These are phyloP conservation scores for Macrocentrus cingulum DNA, from an alignment of 1,140 invertebrate genomes.

Conservation along the genomic window DNA sequence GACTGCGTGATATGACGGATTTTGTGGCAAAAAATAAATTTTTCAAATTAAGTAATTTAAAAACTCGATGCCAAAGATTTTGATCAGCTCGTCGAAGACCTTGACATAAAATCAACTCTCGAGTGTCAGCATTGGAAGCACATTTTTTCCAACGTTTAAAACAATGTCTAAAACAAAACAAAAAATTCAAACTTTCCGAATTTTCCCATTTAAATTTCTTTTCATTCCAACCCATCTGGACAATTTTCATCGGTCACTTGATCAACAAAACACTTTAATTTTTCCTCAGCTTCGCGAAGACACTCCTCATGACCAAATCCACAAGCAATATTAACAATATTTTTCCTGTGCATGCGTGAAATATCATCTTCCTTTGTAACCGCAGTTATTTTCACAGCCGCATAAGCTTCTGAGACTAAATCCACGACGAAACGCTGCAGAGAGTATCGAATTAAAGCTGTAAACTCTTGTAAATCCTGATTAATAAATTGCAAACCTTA, in stretches of 20 bases:
- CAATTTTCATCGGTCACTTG: not conserved
- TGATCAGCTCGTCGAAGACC: conserved; percentile 9
- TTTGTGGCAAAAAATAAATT: conserved; percentile 3
- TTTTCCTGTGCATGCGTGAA: conserved; percentile 10
- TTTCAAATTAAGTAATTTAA: conserved; percentile 8
- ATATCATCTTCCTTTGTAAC: not conserved
- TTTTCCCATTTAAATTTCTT: too few species aligned
- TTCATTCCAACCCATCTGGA: not conserved
- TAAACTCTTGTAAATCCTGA: too few species aligned
- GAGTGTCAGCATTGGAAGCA: conserved; percentile 2
- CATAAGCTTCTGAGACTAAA: conserved; percentile 5
- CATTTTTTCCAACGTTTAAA: conserved; percentile 5
- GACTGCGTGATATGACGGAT: conserved; percentile 8
- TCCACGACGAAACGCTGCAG: not conserved
- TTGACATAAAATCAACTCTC: conserved; percentile 18
- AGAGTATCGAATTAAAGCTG: too few species aligned
- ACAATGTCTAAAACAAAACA: not conserved
- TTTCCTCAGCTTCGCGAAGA: not conserved
- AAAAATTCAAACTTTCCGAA: not conserved
- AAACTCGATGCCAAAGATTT: conserved; percentile 1
- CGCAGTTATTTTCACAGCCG: not conserved
- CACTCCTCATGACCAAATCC: conserved; percentile 7
- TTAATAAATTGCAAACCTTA: too few species aligned
- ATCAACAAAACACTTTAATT: conserved; percentile 7
- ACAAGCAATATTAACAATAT: conserved; percentile 18